Conservation (phyloP, 2,888 invertebrate genomes). For the Gisinianus flammeolus region DNA sequence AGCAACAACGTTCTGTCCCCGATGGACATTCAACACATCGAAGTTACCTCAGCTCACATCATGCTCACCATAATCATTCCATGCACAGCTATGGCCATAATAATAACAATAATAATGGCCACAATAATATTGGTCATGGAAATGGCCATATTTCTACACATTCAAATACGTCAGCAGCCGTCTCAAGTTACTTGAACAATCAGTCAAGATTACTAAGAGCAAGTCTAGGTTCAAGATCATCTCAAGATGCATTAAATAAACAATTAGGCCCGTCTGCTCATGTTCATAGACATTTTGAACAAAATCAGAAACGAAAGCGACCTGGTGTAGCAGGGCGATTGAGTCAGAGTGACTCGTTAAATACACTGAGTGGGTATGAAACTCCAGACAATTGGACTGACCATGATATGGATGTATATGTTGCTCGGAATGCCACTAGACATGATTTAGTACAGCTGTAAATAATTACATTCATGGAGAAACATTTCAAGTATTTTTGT, state of each 20-base stretch:
- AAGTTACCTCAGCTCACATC: conserved; percentile 55
- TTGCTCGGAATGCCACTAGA: conserved; percentile 79
- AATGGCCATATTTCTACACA: conserved; percentile 39
- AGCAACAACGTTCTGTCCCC: conserved; percentile 50
- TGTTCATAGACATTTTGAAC: conserved; percentile 55
- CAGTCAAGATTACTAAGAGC: conserved; percentile 54
- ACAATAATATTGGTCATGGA: too few species aligned
- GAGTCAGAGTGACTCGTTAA: conserved; percentile 57
- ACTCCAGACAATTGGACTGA: conserved; percentile 89
- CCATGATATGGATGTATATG: conserved; percentile 94
- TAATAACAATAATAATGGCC: conserved; percentile 13
- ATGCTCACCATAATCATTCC: conserved; percentile 57
- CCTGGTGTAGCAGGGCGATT: conserved; percentile 46
- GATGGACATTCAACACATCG: conserved; percentile 57
- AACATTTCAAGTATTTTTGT: too few species aligned
- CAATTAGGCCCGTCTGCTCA: conserved; percentile 49
- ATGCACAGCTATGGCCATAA: conserved; percentile 47
- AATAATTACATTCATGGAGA: background rate
- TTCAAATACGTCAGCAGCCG: conserved; percentile 44
- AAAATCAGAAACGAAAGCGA: conserved; percentile 50
- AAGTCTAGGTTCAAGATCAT: conserved; percentile 54
- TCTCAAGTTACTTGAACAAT: conserved; percentile 52
- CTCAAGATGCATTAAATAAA: conserved; percentile 54
- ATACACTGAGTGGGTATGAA: conserved; percentile 71
- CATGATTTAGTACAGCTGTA: conserved; percentile 73